Base-by-base conservation (phyloP, 2,888 invertebrate species). In the Schizotus pectinicornis region DNA sequence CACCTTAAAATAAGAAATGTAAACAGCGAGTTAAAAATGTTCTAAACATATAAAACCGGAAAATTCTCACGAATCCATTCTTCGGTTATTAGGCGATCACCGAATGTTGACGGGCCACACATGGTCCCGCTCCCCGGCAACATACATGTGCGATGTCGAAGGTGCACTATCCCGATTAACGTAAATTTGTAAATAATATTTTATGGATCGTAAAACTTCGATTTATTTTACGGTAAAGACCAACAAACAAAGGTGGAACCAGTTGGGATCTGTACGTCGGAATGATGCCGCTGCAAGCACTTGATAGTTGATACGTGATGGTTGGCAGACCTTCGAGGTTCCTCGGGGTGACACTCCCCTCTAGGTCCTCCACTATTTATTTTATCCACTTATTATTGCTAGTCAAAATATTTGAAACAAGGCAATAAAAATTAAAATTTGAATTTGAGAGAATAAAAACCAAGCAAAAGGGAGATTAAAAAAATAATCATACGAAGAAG, bases 131-230 rank as follows among this genome's bases (percentile, higher is more conserved):
- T 30, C 9, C 7, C 2, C 11, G 11, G 59, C 59, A 63, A 61
- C 59, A 63, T 63, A 56, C 66, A 67, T 65, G 57, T 67, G 63
- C 67, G 62, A 58, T 64, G 63, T 62, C 63, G 64, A 68, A 64
- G 57, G 61, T 63, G 60, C 56, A 60, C 54, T 38, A 63, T 56
- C 62, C 54, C 61, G 63, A 65, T 67, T 62, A 63, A 68, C 61
- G 65, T 64, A 59, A 60, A 67, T 67, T 65, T 65, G 63, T 68
- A 68, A 68, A 68, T 68, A 68, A 67, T 67, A 65, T 67, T 68
- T 68, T 65, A 67, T 64, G 61, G 67, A 56, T 68, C 68, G 67
- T 68, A 68, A 68, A 68, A 68, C 56, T 60, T 48, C 45, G 62
- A 68, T 67, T 66, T 68, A 62, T 68, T 68, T 59, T 55, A 45